A percentile compares a stretch with the other conserved stretches of the same genome.
These are phyloP conservation scores for Nannoperca australis DNA, from an alignment of 2,797 vertebrate genomes.

Conservation along the genomic window DNA sequence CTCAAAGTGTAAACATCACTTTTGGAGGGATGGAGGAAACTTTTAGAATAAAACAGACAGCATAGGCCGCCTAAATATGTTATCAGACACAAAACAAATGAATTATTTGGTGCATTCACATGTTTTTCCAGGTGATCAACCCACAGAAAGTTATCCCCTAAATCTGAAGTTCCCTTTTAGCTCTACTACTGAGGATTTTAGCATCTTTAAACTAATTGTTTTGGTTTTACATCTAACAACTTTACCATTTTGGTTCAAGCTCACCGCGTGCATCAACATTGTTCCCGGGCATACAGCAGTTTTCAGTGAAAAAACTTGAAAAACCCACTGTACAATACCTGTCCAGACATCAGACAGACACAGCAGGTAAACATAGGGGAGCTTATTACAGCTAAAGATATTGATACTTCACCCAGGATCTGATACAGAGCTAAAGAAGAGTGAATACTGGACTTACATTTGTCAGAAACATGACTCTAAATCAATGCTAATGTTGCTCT, in stretches of 20 bases:
- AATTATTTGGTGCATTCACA: slow-evolving; percentile 2
- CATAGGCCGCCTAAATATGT: not conserved
- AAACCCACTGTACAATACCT: not conserved
- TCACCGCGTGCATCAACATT: too few relatives aligned
- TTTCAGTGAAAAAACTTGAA: not conserved
- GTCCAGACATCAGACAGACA: not conserved
- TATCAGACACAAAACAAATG: not conserved
- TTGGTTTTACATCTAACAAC: too few relatives aligned
- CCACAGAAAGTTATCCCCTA: not conserved
- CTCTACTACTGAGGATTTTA: not conserved
- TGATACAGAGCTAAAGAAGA: not conserved
- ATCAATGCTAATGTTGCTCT: not conserved
- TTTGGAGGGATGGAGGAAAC: slow-evolving; percentile 35
- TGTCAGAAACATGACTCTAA: not conserved
- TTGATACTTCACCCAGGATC: not conserved
- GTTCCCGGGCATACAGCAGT: too few relatives aligned
- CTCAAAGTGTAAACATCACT: slow-evolving; percentile 40
- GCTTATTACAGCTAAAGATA: not conserved
- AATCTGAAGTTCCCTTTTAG: not conserved
- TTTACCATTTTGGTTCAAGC: too few relatives aligned
- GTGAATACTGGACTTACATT: not conserved
- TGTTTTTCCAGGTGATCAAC: not conserved
- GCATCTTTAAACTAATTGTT: not conserved
- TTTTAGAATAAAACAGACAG: slow-evolving; percentile 31
- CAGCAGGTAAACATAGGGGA: not conserved